Base-by-base conservation (phyloP, 1,140 invertebrate species). In the Polypedilum vanderplanki region DNA sequence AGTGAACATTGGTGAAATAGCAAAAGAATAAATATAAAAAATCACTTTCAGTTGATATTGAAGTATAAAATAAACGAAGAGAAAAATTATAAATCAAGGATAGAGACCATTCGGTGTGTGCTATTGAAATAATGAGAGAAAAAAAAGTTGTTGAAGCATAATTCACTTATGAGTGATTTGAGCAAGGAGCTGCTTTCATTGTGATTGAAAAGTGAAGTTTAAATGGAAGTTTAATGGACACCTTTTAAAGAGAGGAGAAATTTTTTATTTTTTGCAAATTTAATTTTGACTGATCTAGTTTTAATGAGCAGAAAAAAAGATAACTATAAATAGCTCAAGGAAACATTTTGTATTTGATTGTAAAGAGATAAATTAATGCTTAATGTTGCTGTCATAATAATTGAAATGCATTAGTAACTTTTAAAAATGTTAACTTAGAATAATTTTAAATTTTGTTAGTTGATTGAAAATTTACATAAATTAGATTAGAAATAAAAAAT, bases 21-120 rank as follows among this genome's bases (percentile, higher is more conserved):
- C n/a, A 57, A 57, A 57, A 46, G 15, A 46, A 46, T 12, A 57
- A 57, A 57, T 57, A n/a, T n/a, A n/a, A 57, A 57, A 57, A 57
- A 15, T 57, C 46, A 57, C 46, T 57, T 57, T 57, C 46, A 57
- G 46, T 57, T 33, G 46, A 57, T 57, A 57, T 57, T 57, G 46
- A 57, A 57, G 46, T n/a, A 57, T 12, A 57, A 57, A 15, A 46
- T 3, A 46, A 10, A 57, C n/a, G 15, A 12, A 57, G 46, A 57
- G 46, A 57, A n/a, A 57, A 57, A 57, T 57, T n/a, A 57, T 15
- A 57, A 57, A 57, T 57, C 46, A 57, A 57, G 46, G 46, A 57
- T 57, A n/a, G 24, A 33, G 24, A 15, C 12, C n/a, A 57, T 57
- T 57, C 12, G 46, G 46, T 57, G 46, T 57, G 46, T 57, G 46